Evolutionary conservation across 2,888 invertebrate genomes (phyloP).

Genomic region (Phytoseiulus persimilis): DNA sequence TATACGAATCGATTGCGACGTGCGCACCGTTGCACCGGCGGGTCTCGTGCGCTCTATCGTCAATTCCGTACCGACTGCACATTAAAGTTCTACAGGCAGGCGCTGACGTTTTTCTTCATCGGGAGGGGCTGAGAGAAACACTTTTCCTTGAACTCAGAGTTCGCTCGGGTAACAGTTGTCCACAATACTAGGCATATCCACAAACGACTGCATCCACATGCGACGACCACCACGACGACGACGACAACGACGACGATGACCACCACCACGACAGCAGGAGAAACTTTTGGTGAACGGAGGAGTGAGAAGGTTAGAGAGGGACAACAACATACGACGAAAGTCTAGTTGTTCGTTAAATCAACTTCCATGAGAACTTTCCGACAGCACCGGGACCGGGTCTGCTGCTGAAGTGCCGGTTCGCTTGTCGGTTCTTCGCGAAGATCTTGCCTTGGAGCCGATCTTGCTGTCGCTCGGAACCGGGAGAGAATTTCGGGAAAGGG

Average conservation of each 20-base stretch:
- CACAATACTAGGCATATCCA: not conserved
- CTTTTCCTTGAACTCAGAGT: not conserved
- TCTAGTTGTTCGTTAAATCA: not conserved
- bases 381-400: not conserved
- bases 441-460: not conserved
- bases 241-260: not conserved
- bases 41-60: not conserved
- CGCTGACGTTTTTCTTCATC: not conserved
- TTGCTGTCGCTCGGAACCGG: not conserved
- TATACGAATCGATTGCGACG: not conserved
- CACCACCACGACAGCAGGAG: not conserved
- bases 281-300: not conserved
- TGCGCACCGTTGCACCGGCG: not conserved
- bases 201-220: not conserved
- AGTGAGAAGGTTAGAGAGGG: not conserved
- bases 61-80: not conserved
- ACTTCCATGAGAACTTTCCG: not conserved
- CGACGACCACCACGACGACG: not conserved
- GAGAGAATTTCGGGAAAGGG: constrained; percentile 5
- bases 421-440: not conserved
- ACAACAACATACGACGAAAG: not conserved
- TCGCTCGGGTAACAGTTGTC: not conserved
- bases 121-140: not conserved
- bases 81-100: not conserved
- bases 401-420: not conserved